Base-by-base conservation (phyloP, 2,888 invertebrate genomes). In the Tortrix viridana region DNA sequence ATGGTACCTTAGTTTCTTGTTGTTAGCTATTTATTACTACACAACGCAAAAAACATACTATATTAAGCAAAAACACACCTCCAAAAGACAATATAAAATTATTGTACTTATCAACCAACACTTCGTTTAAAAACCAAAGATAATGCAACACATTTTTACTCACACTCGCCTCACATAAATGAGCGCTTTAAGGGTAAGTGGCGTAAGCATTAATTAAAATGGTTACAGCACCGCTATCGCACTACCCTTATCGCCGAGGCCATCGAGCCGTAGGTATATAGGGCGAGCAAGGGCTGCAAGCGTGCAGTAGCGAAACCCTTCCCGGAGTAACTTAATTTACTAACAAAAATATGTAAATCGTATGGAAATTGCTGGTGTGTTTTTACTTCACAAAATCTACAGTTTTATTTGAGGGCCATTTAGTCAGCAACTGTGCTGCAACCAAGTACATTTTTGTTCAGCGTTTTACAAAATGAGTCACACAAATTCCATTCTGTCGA, bases 281-380 rank as follows among this genome's bases (percentile, higher is more conserved):
- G 56, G 52, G 44, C 57, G 47, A 47, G 32, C 43, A 63, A 63
- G 53, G 63, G 58, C 46, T 63, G 62, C 62, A 53, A 16, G 46
- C 46, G 16, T 58, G 63, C 63, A 58, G 44, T 47, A 44, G 54
- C 54, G 60, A 54, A 62, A 53, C 63, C 63, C 58, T 63, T 53
- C 41, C 53, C 58, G 48, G 47, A 58, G 58, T 53, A 57, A 58
- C 63, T 63, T 63, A 63, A 63, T 63, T 63, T 63, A 58, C 57
- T 58, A 63, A 63, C 63, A 63, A 63, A 63, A 63, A 63, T 63
- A 63, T 63, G 63, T 57, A 63, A 58, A 63, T 63, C 5, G 16
- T 63, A 63, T 63, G 63, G 47, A 53, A 63, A 63, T 63, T 63
- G 58, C 53, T 47, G 58, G 57, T 53, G 63, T 58, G 63, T 58